phyloP scores from a whole-genome alignment of 2,888 invertebrate species.

The Gortyna flavago region DNA sequence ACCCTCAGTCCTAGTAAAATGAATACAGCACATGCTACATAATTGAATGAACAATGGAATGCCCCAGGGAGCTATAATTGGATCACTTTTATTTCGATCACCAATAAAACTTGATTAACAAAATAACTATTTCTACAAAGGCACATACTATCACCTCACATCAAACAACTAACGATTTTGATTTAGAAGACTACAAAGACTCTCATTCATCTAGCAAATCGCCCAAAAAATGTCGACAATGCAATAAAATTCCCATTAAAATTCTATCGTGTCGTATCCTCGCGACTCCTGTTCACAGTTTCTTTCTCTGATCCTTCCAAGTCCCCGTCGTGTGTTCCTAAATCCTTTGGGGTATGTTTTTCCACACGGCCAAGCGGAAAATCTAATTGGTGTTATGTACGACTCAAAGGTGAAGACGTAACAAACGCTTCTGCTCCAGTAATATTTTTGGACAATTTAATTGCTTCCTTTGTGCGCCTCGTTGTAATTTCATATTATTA shows the following conservation, averaged over 20 bases:
- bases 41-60: constrained; percentile 16
- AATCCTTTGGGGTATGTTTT: constrained; percentile 77
- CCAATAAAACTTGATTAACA: constrained; percentile 26
- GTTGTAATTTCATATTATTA: constrained; percentile 59
- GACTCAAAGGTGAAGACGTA: constrained; percentile 73
- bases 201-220: constrained; percentile 35
- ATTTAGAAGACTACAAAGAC: constrained; percentile 29
- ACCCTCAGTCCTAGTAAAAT: background rate
- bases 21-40: background rate
- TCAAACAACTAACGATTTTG: constrained; percentile 35
- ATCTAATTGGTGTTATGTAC: constrained; percentile 79
- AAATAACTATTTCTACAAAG: constrained; percentile 16
- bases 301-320: constrained; percentile 67
- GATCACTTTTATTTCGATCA: constrained; percentile 6
- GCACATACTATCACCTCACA: constrained; percentile 7
- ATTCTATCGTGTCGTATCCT: constrained; percentile 57
- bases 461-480: constrained; percentile 74
- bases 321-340: constrained; percentile 64
- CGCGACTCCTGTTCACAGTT: constrained; percentile 57
- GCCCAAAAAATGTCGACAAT: constrained; percentile 41
- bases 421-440: constrained; percentile 70
- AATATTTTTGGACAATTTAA: constrained; percentile 75
- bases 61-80: constrained; percentile 21
- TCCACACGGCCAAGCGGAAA: constrained; percentile 79
- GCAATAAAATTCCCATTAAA: constrained; percentile 62